These are phyloP conservation scores for Odontomachus brunneus DNA, from an alignment of 1,140 invertebrate species.

Conservation along the genomic window DNA sequence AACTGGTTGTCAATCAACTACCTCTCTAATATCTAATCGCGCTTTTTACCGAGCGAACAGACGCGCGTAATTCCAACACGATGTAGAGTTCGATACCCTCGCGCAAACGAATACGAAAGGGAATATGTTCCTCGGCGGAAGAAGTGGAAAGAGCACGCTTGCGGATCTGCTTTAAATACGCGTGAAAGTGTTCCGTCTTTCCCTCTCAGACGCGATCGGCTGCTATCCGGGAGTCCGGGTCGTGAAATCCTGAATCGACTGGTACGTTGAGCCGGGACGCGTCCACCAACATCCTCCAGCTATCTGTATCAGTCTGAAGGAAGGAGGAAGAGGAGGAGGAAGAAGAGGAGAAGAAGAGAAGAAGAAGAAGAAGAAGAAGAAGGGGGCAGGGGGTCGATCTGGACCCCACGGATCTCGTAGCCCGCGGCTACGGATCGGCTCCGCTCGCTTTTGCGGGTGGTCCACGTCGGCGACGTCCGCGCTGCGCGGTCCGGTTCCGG, in stretches of 20 bases:
- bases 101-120: not conserved
- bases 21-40: not conserved
- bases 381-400: not conserved
- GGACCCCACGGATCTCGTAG: constrained; percentile 17
- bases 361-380: too few species aligned
- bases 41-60: not conserved
- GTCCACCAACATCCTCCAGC: constrained; percentile 24
- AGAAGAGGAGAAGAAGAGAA: too few species aligned
- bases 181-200: constrained; percentile 27
- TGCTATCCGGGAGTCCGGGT: not conserved
- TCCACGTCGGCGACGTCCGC: constrained; percentile 66
- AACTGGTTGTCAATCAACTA: constrained; percentile 10
- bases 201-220: not conserved
- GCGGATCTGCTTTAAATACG: constrained; percentile 1
- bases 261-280: not conserved
- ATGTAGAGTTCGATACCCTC: not conserved
- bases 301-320: constrained; percentile 31
- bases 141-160: not conserved
- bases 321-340: not conserved
- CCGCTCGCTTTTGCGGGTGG: constrained; percentile 73
- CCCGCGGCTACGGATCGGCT: constrained; percentile 49
- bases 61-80: not conserved
- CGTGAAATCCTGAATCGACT: constrained; percentile 35
- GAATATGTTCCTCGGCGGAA: not conserved
- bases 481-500: constrained; percentile 45